Evolutionary conservation across 2,113 vertebrate genomes (phyloP), one percentile per base, ranked within the genome.

Genomic region (Pterocles burchelli): DNA sequence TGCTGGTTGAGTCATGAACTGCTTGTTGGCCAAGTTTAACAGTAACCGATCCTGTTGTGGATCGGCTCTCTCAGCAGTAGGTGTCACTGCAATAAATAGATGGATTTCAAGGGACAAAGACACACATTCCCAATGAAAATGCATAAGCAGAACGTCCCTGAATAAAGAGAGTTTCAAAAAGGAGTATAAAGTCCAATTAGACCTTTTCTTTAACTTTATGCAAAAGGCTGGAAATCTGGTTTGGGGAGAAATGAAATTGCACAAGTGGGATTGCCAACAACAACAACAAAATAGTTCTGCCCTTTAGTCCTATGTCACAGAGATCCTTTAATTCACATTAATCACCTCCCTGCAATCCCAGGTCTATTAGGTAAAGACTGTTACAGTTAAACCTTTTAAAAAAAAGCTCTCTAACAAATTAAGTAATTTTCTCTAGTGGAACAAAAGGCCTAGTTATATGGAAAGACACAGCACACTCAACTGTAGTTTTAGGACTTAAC

Each of bases 41-140:
- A 96, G 97, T 61, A 94, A 81, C 84, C 33, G 72, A 93, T 92
- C 96, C 96, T 97, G 96, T 74, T 90, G 96, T 94, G 96, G 96
- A 97, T 97, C 95, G 94, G 94, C 95, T 97, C 90, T 94, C 93
- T 96, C 96, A 97, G 97, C 93, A 91, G 89, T 97, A 96, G 96
- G 96, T 96, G 93, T 96, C 96, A 94, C 91, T 87, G 78, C 91
- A 97, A 97, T 92, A 95, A 89, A 96, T 97, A 96, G 95, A 97
- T 89, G 85, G 95, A 90, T 97, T 97, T 96, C 80, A 58, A 94
- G 95, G 93, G 96, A 97, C 90, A 94, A 78, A 92, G 92, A 87
- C 80, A 94, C 68, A 41, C 62, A 88, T 75, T 96, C 93, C 89
- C 84, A 46, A 55, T 36, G 79, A 92, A 89, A 85, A 90, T 48